A percentile compares a stretch with the other conserved stretches of the same genome.
These are phyloP conservation scores for Semotilus atromaculatus DNA, from an alignment of 2,797 vertebrate genomes.

Conservation along the genomic window DNA sequence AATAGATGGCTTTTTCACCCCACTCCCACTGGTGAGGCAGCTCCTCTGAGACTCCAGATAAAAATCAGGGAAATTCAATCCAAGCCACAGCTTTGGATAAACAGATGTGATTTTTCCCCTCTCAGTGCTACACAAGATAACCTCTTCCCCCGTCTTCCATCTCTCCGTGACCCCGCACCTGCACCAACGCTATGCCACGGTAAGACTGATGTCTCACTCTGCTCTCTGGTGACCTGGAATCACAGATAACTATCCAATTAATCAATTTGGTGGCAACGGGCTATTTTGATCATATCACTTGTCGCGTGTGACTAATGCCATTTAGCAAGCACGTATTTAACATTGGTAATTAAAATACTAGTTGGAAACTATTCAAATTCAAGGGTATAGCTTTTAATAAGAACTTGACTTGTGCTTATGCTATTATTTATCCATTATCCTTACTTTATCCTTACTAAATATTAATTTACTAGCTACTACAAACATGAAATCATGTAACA, in stretches of 20 bases:
- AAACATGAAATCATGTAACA: not conserved
- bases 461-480: not conserved
- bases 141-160: conserved; percentile 66
- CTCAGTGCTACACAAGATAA: conserved; percentile 76
- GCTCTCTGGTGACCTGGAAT: conserved; percentile 58
- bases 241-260: conserved; percentile 57
- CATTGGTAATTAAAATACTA: not conserved
- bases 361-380: not conserved
- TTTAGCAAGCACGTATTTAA: not conserved
- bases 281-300: conserved; percentile 35
- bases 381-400: conserved; percentile 1
- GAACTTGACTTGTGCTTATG: not conserved
- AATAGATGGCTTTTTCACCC: conserved; percentile 62
- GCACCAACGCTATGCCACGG: conserved; percentile 64
- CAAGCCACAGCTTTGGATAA: conserved; percentile 76
- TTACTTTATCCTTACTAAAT: not conserved
- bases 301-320: conserved; percentile 15
- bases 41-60: conserved; percentile 72
- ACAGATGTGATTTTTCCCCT: conserved; percentile 81
- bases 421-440: not conserved
- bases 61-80: conserved; percentile 84
- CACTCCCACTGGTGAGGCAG: conserved; percentile 55
- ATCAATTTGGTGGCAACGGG: conserved; percentile 53
- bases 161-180: conserved; percentile 72
- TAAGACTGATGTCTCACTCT: conserved; percentile 61